Conservation (phyloP, 2,888 invertebrate species). For the Mesorhabditis sp. region DNA sequence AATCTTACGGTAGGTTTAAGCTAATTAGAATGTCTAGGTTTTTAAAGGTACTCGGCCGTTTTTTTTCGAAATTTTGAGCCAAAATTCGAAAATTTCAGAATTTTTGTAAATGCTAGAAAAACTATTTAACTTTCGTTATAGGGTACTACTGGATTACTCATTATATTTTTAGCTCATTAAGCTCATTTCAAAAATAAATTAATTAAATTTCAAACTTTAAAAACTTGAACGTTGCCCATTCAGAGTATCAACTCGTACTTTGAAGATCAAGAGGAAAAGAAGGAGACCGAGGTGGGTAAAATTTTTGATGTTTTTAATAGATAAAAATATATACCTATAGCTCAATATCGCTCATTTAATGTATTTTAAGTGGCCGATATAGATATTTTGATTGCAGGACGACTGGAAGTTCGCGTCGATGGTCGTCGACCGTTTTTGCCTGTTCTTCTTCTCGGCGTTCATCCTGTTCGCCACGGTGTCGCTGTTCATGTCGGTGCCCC, state of each 20-base stretch:
- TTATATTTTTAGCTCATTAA: no score
- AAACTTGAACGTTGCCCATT: neutral
- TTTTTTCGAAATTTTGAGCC: neutral
- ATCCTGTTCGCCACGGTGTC: constrained; percentile 30
- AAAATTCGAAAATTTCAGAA: no score
- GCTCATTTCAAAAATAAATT: no score
- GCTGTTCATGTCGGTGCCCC: constrained; percentile 37
- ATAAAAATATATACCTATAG: no score
- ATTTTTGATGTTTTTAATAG: neutral
- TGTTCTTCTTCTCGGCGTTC: constrained; percentile 34
- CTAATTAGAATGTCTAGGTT: neutral
- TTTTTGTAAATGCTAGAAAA: no score
- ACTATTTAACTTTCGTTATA: no score
- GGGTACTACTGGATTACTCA: no score
- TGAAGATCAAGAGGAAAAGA: constrained; percentile 1
- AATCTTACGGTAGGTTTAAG: constrained; percentile 26
- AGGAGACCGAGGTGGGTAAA: neutral
- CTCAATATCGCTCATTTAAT: neutral
- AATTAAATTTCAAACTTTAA: neutral
- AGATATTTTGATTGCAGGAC: constrained; percentile 21
- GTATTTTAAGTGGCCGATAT: neutral
- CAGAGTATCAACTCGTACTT: constrained; percentile 1
- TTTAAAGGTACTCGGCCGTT: neutral
- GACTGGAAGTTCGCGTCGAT: constrained; percentile 46
- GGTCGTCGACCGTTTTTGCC: constrained; percentile 47